Evolutionary conservation across 2,797 vertebrate genomes (phyloP).

Genomic region (Salmo trutta): DNA sequence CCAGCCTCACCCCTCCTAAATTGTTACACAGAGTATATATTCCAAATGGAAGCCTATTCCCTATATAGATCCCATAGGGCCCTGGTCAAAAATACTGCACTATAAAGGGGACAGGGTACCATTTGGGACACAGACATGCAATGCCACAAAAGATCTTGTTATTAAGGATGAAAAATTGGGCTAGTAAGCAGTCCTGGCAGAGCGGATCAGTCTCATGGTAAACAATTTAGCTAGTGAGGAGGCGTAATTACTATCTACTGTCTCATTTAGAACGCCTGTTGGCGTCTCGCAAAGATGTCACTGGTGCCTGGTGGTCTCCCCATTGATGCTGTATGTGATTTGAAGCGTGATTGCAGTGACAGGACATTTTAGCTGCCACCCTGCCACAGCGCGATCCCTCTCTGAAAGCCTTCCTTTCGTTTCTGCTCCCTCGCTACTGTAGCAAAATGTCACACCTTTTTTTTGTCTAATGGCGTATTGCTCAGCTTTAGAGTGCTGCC

Average conservation of each 20-base stretch:
- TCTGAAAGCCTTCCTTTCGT: constrained; percentile 1
- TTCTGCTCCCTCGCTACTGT: constrained; percentile 31
- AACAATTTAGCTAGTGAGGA: constrained; percentile 69
- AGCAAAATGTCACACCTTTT: constrained; percentile 54
- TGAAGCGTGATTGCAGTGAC: constrained; percentile 69
- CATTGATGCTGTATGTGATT: constrained; percentile 47
- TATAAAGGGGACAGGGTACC: not conserved
- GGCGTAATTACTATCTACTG: constrained; percentile 70
- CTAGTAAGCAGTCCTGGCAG: constrained; percentile 61
- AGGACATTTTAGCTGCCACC: constrained; percentile 52
- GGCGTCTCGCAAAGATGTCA: constrained; percentile 39
- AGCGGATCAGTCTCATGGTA: constrained; percentile 70
- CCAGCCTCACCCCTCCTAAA: constrained; percentile 24
- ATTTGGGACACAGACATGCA: constrained; percentile 16
- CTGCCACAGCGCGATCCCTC: constrained; percentile 52
- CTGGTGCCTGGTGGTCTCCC: constrained; percentile 42
- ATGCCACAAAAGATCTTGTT: constrained; percentile 63
- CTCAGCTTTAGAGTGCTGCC: constrained; percentile 48
- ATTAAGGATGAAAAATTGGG: constrained; percentile 62
- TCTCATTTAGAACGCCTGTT: constrained; percentile 72
- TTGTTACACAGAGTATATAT: constrained; percentile 22
- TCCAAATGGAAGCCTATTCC: not conserved
- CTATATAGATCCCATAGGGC: not conserved
- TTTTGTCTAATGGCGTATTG: constrained; percentile 65
- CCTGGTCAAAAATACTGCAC: not conserved